Base-by-base conservation (phyloP, 2,888 invertebrate species). In the Ormyrus rosae region DNA sequence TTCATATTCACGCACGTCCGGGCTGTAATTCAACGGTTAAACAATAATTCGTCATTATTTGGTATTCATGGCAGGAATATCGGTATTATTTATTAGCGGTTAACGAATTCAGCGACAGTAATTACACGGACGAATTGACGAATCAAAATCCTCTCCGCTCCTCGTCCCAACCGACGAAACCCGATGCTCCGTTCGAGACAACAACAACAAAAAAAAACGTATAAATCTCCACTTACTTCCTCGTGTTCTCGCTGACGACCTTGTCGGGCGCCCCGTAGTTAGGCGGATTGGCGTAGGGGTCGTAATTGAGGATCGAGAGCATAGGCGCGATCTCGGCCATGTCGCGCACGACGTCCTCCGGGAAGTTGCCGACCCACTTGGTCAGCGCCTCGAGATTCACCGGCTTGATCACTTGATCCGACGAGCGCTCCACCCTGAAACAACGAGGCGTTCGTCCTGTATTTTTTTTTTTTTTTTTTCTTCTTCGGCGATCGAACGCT, bases 381-480 rank as follows among this genome's bases (percentile, higher is more conserved):
- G 95, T 94, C 83, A 99, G 93, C 68, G 99, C 99, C 91, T 99
- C 99, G 88, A 97, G 93, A 92, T 99, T 99, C 82, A 99, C 96
- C 11, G 99, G 98, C 89, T 99, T 98, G 91, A 99, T 97, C 87
- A 99, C 98, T 93, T 99, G 99, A 93, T 99, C 99, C 83, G 98
- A 98, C 68, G 98, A 98, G 82, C 98, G 94, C 92, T 99, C 99
- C 90, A 98, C 97, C 92, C 98, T 98, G 93, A 64, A 85, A 85
- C 53, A 70, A 79, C 78, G 55, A 69, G 51, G 4, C n/a, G 34
- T 34, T 34, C 34, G 3, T 34, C 4, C 34, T 34, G 34, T 34
- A 34, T 4, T 34, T 34, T 4, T 34, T 3, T 34, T 34, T 3
- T 4, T 34, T 34, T 34, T 34, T 34, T 34, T 34, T 34, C 2